Base-by-base conservation (phyloP, 2,113 vertebrate genomes). In the Semnornis frantzii region DNA sequence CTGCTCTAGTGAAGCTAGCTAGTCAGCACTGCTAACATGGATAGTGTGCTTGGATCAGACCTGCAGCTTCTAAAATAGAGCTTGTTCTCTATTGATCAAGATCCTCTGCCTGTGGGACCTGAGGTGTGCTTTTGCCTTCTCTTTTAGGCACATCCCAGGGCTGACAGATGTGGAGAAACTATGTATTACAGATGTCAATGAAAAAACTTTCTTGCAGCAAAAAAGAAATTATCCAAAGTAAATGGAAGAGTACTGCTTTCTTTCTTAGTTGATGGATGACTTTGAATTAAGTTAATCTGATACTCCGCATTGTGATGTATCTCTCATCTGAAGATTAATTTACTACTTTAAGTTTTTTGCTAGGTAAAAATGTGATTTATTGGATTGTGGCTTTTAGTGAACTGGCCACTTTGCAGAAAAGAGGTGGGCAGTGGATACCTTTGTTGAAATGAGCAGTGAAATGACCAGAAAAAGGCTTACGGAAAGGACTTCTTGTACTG, bases 181-280 rank as follows among this genome's bases (percentile, higher is more conserved):
- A 3, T 71, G 70, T 90, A 46, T 46, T 76, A 20, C 17, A 44
- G 48, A 24, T 72, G 48, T 8, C 14, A 30, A 5, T 30, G 34
- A 63, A 66, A 66, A 71, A 72, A 6, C 5, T 92, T 76, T 10
- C 8, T 66, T 91, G 65, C 31, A 64, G 55, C 9, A 65, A 39
- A 91, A 39, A 91, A 84, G 5, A 66, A 66, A 69, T 71, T 63
- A 48, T n/a, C 23, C 69, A 31, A 33, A 88, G 65, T 74, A 88
- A 88, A 68, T 77, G 20, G 7, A 76, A 10, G 50, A 60, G 31
- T 42, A 31, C 78, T 66, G 89, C 19, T 71, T 82, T 50, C 17
- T 71, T 85, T 68, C 82, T 78, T 39, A 73, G 31, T 34, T 95
- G 84, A 92, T 92, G 66, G 34, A 92, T 85, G 89, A 28, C 64